Evolutionary conservation across 2,797 vertebrate genomes (phyloP).

Genomic region (Pteronotus mesoamericanus): DNA sequence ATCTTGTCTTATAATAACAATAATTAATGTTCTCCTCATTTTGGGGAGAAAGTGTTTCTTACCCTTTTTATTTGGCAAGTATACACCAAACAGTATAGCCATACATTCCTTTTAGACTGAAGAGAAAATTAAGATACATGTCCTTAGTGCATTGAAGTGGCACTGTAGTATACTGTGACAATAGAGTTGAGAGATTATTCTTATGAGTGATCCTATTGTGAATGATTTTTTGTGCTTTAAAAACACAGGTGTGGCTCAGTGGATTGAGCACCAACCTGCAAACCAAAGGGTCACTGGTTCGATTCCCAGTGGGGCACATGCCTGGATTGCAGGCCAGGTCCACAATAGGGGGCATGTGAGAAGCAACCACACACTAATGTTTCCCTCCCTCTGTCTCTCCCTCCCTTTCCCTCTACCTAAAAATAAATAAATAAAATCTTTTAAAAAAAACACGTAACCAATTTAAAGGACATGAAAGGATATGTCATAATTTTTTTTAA

Average conservation of each 20-base stretch:
- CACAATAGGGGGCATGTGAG: too few species aligned
- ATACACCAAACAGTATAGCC: background rate
- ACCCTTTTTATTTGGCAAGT: background rate
- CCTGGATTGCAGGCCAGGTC: too few species aligned
- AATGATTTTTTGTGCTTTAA: background rate
- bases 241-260: too few species aligned
- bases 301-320: too few species aligned
- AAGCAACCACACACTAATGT: too few species aligned
- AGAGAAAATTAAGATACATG: background rate
- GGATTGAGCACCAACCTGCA: too few species aligned
- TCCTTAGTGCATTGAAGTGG: background rate
- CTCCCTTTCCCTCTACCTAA: too few species aligned
- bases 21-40: background rate
- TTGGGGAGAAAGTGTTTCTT: background rate
- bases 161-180: too few species aligned
- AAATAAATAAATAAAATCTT: too few species aligned
- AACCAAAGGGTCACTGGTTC: too few species aligned
- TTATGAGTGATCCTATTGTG: background rate
- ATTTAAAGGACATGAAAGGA: background rate
- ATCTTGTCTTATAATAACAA: background rate
- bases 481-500: background rate
- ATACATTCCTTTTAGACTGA: background rate
- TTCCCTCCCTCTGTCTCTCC: too few species aligned
- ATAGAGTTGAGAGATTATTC: background rate
- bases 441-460: background rate